Conservation (phyloP, 2,113 vertebrate species). For the Pomatorhinus ruficollis region DNA sequence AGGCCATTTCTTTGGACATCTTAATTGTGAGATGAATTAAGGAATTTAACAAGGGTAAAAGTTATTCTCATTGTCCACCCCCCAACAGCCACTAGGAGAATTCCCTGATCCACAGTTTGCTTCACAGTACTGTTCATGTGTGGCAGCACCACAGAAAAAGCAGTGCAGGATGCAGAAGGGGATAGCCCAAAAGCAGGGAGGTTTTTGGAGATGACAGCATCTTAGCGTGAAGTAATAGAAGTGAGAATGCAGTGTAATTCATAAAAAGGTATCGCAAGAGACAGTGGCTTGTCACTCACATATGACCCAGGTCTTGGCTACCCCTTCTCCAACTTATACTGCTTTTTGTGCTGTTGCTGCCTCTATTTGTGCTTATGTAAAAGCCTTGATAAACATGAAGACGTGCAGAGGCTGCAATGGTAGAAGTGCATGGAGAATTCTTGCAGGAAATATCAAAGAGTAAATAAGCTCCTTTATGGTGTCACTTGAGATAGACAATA, state of each 20-base stretch:
- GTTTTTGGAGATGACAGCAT: not conserved
- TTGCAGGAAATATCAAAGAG: not conserved
- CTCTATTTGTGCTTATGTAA: not conserved
- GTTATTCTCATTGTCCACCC: rapidly evolving
- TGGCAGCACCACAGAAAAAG: not conserved
- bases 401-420: not conserved
- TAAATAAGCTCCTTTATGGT: not conserved
- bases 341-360: not conserved
- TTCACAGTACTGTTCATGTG: rapidly evolving
- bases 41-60: not conserved
- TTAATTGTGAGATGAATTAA: not conserved
- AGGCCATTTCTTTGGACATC: not conserved
- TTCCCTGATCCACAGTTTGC: not conserved
- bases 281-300: not conserved
- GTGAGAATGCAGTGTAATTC: not conserved
- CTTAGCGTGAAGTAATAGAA: not conserved
- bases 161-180: not conserved
- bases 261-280: not conserved
- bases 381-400: not conserved
- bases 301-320: not conserved
- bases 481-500: not conserved
- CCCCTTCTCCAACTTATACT: not conserved
- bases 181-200: not conserved
- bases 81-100: not conserved
- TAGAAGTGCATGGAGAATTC: not conserved